These are phyloP conservation scores for Sycophila texana DNA, from an alignment of 2,888 invertebrate species.

Conservation along the genomic window DNA sequence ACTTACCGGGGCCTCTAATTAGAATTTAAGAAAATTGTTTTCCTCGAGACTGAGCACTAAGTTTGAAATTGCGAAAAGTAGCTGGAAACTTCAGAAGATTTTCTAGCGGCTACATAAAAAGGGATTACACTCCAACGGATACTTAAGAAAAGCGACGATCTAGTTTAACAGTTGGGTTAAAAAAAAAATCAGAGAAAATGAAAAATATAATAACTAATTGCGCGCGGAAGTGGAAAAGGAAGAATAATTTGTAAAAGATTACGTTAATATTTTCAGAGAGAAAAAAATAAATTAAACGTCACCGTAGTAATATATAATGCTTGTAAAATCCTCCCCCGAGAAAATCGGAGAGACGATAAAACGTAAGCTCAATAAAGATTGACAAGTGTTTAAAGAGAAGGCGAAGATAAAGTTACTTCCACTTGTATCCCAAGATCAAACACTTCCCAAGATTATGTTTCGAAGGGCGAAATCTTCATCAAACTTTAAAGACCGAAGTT, in stretches of 20 bases:
- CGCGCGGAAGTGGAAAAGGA: no score
- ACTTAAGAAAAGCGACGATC: no score
- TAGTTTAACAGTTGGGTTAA: background rate
- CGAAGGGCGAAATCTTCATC: no score
- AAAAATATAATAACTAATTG: background rate
- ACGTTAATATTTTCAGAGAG: no score
- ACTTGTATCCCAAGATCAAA: constrained; percentile 29
- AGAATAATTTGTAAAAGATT: no score
- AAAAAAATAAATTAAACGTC: no score
- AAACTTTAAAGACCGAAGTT: no score
- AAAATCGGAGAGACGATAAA: background rate
- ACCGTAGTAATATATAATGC: no score
- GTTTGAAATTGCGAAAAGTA: constrained; percentile 49
- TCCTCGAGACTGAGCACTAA: constrained; percentile 29
- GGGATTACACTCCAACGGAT: constrained; percentile 38
- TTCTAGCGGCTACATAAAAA: constrained; percentile 42
- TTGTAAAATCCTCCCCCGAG: background rate
- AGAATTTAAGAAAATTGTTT: constrained; percentile 55
- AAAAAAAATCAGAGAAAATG: background rate
- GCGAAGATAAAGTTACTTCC: constrained; percentile 9
- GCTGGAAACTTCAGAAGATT: constrained; percentile 40
- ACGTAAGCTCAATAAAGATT: constrained; percentile 17
- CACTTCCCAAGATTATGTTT: background rate
- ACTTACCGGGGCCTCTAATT: constrained; percentile 44
- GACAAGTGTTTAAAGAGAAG: constrained; percentile 15